These are phyloP conservation scores for Pachyuromys duprasi DNA, from an alignment of 2,797 vertebrate species.

Conservation along the genomic window DNA sequence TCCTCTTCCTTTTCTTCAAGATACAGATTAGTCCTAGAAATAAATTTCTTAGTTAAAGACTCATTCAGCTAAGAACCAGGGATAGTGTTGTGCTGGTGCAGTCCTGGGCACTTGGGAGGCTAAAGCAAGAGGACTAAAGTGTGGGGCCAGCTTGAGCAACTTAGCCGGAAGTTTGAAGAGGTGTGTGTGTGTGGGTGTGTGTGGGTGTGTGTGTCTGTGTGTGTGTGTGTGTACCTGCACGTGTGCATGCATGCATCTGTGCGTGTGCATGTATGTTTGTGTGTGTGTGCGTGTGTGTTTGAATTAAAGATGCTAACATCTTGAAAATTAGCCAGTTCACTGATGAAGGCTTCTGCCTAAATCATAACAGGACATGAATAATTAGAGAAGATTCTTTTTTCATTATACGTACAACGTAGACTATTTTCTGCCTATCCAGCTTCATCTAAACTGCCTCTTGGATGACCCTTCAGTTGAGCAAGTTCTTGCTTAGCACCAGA, in stretches of 20 bases:
- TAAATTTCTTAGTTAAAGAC: background rate
- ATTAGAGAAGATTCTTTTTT: background rate
- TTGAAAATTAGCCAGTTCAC: background rate
- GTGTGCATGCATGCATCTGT: no score
- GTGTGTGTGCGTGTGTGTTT: background rate
- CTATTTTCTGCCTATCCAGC: background rate
- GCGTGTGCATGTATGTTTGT: no score
- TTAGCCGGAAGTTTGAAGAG: background rate
- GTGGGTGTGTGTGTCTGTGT: background rate
- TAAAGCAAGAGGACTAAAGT: background rate
- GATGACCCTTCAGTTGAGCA: background rate
- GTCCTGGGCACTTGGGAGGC: no score
- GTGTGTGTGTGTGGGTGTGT: background rate
- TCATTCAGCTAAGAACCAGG: background rate
- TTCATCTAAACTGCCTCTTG: constrained; percentile 2
- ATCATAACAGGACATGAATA: background rate
- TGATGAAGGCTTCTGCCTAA: constrained; percentile 24
- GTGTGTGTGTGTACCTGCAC: background rate
- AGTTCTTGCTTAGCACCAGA: background rate
- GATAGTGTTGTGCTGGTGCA: no score
- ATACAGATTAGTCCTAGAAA: background rate
- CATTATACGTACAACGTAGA: background rate
- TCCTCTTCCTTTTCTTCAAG: background rate
- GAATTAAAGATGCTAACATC: background rate
- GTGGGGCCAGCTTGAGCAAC: background rate